phyloP scores from a whole-genome alignment of 2,888 invertebrate genomes.

The Apamea crenata region DNA sequence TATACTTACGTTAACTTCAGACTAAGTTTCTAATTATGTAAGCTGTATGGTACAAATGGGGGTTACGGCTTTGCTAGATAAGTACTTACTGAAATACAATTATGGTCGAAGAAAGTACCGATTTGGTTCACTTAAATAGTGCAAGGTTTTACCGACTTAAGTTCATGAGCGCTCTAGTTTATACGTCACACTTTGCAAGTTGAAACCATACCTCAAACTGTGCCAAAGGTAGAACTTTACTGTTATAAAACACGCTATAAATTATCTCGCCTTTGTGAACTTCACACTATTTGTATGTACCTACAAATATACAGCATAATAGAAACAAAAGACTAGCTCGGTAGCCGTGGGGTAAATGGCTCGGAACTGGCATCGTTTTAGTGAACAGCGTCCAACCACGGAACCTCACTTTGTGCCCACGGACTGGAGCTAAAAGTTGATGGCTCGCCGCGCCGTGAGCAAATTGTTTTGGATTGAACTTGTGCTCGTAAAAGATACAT shows the following conservation, averaged over 20 bases:
- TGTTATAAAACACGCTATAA: constrained; percentile 42
- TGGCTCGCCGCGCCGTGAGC: constrained; percentile 13
- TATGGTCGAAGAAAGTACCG: background rate
- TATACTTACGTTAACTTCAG: background rate
- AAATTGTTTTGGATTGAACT: constrained; percentile 40
- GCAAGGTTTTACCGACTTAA: background rate
- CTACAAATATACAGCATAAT: constrained; percentile 54
- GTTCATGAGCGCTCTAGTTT: background rate
- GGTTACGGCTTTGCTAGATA: no score
- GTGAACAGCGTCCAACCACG: constrained; percentile 63
- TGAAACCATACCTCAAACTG: constrained; percentile 12
- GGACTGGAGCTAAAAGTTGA: constrained; percentile 26
- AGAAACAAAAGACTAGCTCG: constrained; percentile 71
- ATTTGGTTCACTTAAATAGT: background rate
- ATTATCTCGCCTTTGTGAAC: constrained; percentile 55
- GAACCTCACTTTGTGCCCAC: constrained; percentile 45
- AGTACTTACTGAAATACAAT: background rate
- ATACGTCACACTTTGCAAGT: background rate
- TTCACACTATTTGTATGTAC: constrained; percentile 53
- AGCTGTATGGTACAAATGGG: background rate
- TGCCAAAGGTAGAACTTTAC: constrained; percentile 43
- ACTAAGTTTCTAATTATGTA: background rate
- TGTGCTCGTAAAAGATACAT: background rate
- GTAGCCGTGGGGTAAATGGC: constrained; percentile 75
- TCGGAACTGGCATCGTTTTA: constrained; percentile 75